These are phyloP conservation scores for Drosophila equinoxialis DNA, from an alignment of 1,140 invertebrate genomes.

Conservation along the genomic window DNA sequence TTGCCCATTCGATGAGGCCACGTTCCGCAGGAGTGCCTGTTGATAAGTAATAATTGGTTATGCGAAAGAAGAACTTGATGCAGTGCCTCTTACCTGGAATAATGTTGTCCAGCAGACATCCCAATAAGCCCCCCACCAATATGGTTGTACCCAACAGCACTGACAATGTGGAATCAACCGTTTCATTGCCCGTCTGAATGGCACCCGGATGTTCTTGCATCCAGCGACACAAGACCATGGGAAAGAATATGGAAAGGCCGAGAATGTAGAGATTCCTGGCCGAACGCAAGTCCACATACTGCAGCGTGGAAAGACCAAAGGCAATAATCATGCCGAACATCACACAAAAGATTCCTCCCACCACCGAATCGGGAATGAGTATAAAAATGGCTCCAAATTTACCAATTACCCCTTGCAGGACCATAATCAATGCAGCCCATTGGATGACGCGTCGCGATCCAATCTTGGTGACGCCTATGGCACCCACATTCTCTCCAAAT, in stretches of 20 bases:
- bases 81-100: slow-evolving; percentile 88
- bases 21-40: slow-evolving; percentile 88
- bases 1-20: slow-evolving; percentile 88
- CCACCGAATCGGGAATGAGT: slow-evolving; percentile 94
- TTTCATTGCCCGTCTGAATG: slow-evolving; percentile 89
- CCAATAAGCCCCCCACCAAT: slow-evolving; percentile 91
- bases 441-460: slow-evolving; percentile 94
- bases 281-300: slow-evolving; percentile 92
- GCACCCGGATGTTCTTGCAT: slow-evolving; percentile 86
- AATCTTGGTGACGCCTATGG: slow-evolving; percentile 92
- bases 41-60: slow-evolving; percentile 2
- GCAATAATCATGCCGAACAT: slow-evolving; percentile 94
- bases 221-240: slow-evolving; percentile 91
- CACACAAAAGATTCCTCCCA: slow-evolving; percentile 93
- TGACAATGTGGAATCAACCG: slow-evolving; percentile 89
- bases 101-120: slow-evolving; percentile 92
- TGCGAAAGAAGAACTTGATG: neutral
- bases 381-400: slow-evolving; percentile 94
- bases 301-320: slow-evolving; percentile 92
- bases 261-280: slow-evolving; percentile 93
- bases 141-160: slow-evolving; percentile 93
- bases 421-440: slow-evolving; percentile 90
- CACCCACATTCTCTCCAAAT: slow-evolving; percentile 95
- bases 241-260: slow-evolving; percentile 94
- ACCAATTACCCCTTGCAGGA: slow-evolving; percentile 90